Evolutionary conservation across 2,888 invertebrate genomes (phyloP).

Genomic region (Cheilosia vulpina): DNA sequence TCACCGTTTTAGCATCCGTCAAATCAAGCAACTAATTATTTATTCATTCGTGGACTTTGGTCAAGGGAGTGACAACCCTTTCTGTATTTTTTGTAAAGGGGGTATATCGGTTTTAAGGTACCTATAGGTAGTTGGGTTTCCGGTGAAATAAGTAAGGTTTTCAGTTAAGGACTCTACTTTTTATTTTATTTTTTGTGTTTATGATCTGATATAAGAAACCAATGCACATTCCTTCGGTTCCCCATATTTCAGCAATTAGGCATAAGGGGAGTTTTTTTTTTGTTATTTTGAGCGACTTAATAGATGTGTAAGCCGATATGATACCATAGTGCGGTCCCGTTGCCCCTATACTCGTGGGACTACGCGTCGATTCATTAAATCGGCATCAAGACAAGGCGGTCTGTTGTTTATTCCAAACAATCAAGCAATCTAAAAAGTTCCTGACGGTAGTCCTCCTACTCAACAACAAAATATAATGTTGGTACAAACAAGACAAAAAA

Average conservation of each 20-base stretch:
- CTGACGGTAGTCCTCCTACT: slow-evolving; percentile 70
- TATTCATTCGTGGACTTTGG: slow-evolving; percentile 46
- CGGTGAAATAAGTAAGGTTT: slow-evolving; percentile 25
- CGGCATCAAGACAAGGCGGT: slow-evolving; percentile 75
- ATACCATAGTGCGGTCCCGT: slow-evolving; percentile 63
- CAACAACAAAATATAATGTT: slow-evolving; percentile 25
- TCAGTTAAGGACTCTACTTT: too few species aligned
- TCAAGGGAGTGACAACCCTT: slow-evolving; percentile 58
- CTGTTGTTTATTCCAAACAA: slow-evolving; percentile 75
- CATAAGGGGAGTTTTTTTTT: slow-evolving; percentile 33
- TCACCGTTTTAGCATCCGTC: neutral
- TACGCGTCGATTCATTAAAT: slow-evolving; percentile 73
- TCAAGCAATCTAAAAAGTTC: slow-evolving; percentile 73
- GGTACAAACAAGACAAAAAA: slow-evolving; percentile 23
- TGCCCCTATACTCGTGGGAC: slow-evolving; percentile 69
- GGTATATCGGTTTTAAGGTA: neutral
- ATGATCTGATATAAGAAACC: slow-evolving; percentile 21
- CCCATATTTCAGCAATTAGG: slow-evolving; percentile 31
- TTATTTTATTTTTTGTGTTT: neutral
- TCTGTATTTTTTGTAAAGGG: slow-evolving; percentile 4
- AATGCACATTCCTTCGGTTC: slow-evolving; percentile 25
- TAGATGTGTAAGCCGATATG: slow-evolving; percentile 74
- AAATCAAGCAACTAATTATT: slow-evolving; percentile 46
- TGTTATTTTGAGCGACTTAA: slow-evolving; percentile 28
- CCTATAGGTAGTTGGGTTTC: slow-evolving; percentile 29